Conservation (phyloP, 2,888 invertebrate species). For the Ectobius pallidus region DNA sequence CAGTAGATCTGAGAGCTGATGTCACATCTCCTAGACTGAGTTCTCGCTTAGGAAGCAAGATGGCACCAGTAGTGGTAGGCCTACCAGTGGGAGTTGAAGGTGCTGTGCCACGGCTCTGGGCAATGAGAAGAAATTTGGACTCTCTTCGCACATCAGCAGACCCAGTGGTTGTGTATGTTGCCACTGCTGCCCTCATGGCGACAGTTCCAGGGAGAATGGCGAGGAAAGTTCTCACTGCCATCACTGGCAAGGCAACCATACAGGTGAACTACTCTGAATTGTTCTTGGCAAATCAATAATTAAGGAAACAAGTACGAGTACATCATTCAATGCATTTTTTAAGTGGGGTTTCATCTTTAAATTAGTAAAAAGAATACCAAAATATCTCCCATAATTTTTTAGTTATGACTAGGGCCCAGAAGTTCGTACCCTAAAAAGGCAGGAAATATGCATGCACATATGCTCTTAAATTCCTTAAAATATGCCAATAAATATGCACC, state of each 20-base stretch:
- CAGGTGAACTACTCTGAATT: background rate
- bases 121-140: constrained; percentile 58
- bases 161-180: constrained; percentile 58
- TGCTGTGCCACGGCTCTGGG: constrained; percentile 64
- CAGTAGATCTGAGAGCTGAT: constrained; percentile 51
- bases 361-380: too few relatives aligned
- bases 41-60: constrained; percentile 51
- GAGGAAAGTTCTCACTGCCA: constrained; percentile 28
- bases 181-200: constrained; percentile 55
- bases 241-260: constrained; percentile 44
- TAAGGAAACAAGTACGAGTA: background rate
- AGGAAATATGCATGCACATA: too few relatives aligned
- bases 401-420: too few relatives aligned
- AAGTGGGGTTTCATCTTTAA: background rate
- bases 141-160: constrained; percentile 58
- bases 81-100: constrained; percentile 63
- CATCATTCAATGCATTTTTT: background rate
- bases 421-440: too few relatives aligned
- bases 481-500: too few relatives aligned
- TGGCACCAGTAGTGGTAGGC: constrained; percentile 52
- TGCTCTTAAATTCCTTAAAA: too few relatives aligned
- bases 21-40: constrained; percentile 42
- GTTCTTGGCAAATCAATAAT: background rate
- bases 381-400: too few relatives aligned
- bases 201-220: constrained; percentile 47